A percentile compares a stretch with the other conserved stretches of the same genome.
phyloP scores from a whole-genome alignment of 2,113 vertebrate species.

The Pagrus major region DNA sequence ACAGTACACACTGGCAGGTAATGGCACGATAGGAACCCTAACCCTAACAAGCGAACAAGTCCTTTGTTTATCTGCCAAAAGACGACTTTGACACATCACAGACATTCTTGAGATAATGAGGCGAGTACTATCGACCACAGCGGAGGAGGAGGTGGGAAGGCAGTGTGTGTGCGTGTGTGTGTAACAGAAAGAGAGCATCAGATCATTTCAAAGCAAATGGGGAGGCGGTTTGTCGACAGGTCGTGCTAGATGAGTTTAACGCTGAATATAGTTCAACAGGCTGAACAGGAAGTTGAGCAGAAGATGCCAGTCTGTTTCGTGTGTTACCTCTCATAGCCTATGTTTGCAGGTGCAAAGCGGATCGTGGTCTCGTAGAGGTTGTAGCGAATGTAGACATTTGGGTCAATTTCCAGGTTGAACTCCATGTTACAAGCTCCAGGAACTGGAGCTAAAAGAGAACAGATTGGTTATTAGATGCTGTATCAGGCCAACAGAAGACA shows the following conservation, averaged over 20 bases:
- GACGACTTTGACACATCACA: not conserved
- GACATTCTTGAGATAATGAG: constrained; percentile 21
- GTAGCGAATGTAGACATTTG: constrained; percentile 92
- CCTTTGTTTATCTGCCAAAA: not conserved
- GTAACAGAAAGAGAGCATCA: not conserved
- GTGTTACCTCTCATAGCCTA: constrained; percentile 89
- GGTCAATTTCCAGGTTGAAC: constrained; percentile 90
- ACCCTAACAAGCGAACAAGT: not conserved
- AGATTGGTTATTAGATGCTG: not conserved
- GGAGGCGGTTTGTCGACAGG: not conserved
- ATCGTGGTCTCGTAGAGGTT: constrained; percentile 89
- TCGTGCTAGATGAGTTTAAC: not conserved
- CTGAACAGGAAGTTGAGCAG: constrained; percentile 45
- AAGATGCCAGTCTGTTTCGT: rapidly evolving
- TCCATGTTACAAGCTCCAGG: constrained; percentile 94
- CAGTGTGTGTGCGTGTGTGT: not conserved
- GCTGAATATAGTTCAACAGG: not conserved
- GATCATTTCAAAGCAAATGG: not conserved
- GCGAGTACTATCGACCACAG: not conserved
- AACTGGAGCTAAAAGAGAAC: constrained; percentile 88
- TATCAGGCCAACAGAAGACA: not conserved
- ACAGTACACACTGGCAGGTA: not conserved
- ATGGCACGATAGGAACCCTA: not conserved
- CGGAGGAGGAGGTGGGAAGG: not conserved
- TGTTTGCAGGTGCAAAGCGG: constrained; percentile 92